Percentiles rank a stretch among this genome's conserved stretches.
These are phyloP conservation scores for Florisuga fusca DNA, from an alignment of 2,797 vertebrate genomes.

Conservation along the genomic window DNA sequence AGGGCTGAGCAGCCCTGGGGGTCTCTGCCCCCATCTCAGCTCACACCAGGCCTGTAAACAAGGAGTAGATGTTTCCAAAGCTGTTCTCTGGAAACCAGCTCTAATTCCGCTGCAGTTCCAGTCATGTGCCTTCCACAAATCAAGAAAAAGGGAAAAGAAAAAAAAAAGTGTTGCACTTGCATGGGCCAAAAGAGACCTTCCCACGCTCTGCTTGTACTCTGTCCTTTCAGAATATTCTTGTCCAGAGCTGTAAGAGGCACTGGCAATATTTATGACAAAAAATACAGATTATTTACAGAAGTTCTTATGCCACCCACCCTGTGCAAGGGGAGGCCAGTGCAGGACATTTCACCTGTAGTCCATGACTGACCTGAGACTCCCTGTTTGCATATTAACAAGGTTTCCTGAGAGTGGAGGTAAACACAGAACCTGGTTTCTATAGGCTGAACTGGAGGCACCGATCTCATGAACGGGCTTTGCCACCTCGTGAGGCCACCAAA, in stretches of 20 bases:
- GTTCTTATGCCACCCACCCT: not conserved
- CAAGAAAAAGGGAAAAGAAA: not conserved
- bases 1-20: not conserved
- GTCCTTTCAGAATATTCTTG: not conserved
- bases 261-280: not conserved
- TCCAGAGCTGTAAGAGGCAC: not conserved
- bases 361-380: rapidly evolving
- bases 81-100: not conserved
- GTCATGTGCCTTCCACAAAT: not conserved
- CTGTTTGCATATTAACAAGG: not conserved
- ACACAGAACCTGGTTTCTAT: not conserved
- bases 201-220: not conserved
- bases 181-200: not conserved
- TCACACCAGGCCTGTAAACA: not conserved
- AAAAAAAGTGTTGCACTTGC: not conserved
- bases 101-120: not conserved
- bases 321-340: not conserved
- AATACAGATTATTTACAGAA: not conserved
- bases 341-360: not conserved
- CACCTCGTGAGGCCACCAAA: not conserved
- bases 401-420: not conserved
- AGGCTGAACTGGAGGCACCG: not conserved
- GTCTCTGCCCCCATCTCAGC: not conserved
- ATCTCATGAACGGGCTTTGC: not conserved
- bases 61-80: not conserved